Evolutionary conservation across 2,113 vertebrate genomes (phyloP).

Genomic region (Lanius ludovicianus): DNA sequence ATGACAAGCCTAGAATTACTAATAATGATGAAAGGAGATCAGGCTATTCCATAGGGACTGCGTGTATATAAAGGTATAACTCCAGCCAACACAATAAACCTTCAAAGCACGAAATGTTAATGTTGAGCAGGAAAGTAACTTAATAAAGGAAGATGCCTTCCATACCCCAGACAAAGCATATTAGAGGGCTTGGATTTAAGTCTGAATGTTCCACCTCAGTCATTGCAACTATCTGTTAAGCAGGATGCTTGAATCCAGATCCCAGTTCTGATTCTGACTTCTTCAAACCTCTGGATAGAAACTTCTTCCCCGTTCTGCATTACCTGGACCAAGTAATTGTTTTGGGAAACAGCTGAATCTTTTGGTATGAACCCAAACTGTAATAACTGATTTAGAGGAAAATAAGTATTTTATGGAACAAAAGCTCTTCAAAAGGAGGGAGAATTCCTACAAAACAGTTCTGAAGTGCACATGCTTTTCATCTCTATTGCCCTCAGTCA

Average conservation of each 20-base stretch:
- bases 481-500: background rate
- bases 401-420: background rate
- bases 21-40: constrained; percentile 20
- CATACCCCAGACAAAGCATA: constrained; percentile 37
- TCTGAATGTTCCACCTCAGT: constrained; percentile 30
- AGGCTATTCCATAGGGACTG: constrained; percentile 13
- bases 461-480: background rate
- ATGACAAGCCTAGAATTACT: constrained; percentile 1
- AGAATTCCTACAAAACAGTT: background rate
- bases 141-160: constrained; percentile 66
- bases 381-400: background rate
- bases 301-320: background rate
- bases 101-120: constrained; percentile 52
- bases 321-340: background rate
- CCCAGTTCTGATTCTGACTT: background rate
- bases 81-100: constrained; percentile 50
- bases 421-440: background rate
- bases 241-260: background rate
- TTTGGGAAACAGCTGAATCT: background rate
- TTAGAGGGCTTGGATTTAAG: constrained; percentile 36
- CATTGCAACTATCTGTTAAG: constrained; percentile 34
- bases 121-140: constrained; percentile 44
- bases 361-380: background rate
- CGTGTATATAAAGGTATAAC: constrained; percentile 21
- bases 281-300: background rate